Base-by-base conservation (phyloP, 2,113 vertebrate species). In the Agapornis roseicollis region DNA sequence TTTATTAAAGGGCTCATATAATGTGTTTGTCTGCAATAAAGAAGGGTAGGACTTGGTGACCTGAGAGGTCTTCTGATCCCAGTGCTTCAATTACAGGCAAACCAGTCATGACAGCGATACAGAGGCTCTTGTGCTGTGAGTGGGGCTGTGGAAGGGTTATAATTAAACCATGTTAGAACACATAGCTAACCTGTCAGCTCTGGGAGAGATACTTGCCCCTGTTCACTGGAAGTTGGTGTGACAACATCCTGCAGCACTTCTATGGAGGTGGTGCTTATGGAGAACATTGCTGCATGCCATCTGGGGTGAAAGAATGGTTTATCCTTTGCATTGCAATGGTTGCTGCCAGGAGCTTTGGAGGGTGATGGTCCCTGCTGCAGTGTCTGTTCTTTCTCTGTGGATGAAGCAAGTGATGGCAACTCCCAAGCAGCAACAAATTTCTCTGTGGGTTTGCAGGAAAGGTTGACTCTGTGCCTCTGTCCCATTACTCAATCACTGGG, bases 1-100 rank as follows among this genome's bases (percentile, higher is more conserved):
- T 90, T 90, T 90, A 93, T 96, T 92, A 85, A 81, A 66, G 84
- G 29, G 35, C 73, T 94, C 71, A 47, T 17, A 46, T 70, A 91
- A 91, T 70, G 64, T 80, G 64, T 88, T 94, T 93, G 56, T 46
- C 81, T 65, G 80, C 88, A 80, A 42, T 80, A 73, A 80, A 69
- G 85, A 33, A 53, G 27, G 20, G 85, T 23, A 64, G 49, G 23
- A 55, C 77, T 76, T 3, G 0, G 5, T 87, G 93, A 84, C 86
- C 93, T 71, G 18, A 68, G 69, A 92, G 60, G 16, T 39, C 50
- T 88, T 29, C 31, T 68, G 27, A 46, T 76, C 71, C 66, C 44
- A 42, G 20, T 17, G 29, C 66, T 85, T 37, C 68, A 78, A 23
- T 53, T 66, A 8, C 28, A 77, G 63, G 44, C 18, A 64, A 88